phyloP scores from a whole-genome alignment of 1,140 invertebrate species.

The Tachypleus tridentatus region DNA sequence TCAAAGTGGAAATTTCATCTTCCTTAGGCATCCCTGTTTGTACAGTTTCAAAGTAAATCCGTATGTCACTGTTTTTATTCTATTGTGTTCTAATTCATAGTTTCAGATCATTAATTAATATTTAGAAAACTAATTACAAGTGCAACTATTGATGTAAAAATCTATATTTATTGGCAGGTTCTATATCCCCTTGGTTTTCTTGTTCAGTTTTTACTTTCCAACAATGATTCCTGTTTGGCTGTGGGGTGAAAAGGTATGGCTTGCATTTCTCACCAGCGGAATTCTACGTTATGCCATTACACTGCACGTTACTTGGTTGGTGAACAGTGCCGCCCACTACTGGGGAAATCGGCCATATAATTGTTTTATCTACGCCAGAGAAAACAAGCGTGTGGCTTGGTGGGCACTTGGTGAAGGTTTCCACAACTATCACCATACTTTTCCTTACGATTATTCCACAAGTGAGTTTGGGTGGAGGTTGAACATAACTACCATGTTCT shows the following conservation, averaged over 20 bases:
- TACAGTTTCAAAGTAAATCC: too few relatives aligned
- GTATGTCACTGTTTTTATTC: too few relatives aligned
- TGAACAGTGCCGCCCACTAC: slow-evolving; percentile 43
- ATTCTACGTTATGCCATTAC: slow-evolving; percentile 74
- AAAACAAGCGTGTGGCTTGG: slow-evolving; percentile 39
- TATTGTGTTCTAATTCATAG: too few relatives aligned
- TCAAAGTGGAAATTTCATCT: too few relatives aligned
- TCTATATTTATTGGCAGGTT: slow-evolving; percentile 39
- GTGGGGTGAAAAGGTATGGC: slow-evolving; percentile 68
- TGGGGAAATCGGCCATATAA: slow-evolving; percentile 41
- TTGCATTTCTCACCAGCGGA: slow-evolving; percentile 67
- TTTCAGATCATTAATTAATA: too few relatives aligned
- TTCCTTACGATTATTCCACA: slow-evolving; percentile 81
- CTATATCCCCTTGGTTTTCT: slow-evolving; percentile 65
- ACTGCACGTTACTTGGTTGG: slow-evolving; percentile 80
- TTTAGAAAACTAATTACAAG: too few relatives aligned
- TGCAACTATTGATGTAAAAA: neutral
- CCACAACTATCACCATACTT: slow-evolving; percentile 62
- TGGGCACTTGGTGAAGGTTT: slow-evolving; percentile 50
- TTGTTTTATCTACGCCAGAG: slow-evolving; percentile 38
- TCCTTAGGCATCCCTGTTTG: too few relatives aligned
- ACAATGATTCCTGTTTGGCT: slow-evolving; percentile 63
- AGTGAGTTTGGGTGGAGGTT: slow-evolving; percentile 39
- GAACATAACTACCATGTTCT: slow-evolving; percentile 45
- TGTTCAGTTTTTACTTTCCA: slow-evolving; percentile 75